Conservation (phyloP, 2,113 vertebrate species). For the Sturnira hondurensis region DNA sequence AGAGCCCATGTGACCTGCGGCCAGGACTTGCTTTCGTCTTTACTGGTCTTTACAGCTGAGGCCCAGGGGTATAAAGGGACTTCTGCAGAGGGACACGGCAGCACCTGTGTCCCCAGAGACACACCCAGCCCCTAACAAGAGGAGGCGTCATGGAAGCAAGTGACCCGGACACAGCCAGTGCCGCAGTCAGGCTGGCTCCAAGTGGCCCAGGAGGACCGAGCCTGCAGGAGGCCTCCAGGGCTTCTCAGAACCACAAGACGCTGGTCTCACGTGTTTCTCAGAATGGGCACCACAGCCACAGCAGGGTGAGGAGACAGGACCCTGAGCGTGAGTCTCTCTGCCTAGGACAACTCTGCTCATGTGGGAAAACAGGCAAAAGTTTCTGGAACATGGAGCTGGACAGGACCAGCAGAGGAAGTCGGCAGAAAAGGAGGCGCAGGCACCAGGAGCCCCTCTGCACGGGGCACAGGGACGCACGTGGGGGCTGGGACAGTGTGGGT, state of each 20-base stretch:
- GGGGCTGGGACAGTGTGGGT: neutral
- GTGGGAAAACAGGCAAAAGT: neutral
- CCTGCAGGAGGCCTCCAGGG: neutral
- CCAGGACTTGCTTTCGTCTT: neutral
- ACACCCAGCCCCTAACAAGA: neutral
- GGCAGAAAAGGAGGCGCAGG: neutral
- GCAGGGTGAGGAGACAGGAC: neutral
- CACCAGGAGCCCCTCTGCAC: neutral
- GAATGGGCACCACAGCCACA: neutral
- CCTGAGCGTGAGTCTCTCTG: neutral
- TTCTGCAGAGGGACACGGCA: neutral
- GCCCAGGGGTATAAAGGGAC: neutral
- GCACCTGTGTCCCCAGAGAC: neutral
- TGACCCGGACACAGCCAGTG: too few relatives aligned
- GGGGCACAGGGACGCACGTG: neutral
- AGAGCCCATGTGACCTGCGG: accelerated
- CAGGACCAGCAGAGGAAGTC: neutral
- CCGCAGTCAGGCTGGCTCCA: too few relatives aligned
- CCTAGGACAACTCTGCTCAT: neutral
- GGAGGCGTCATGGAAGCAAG: neutral
- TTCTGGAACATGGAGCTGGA: neutral
- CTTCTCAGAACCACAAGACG: neutral
- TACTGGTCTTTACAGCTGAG: neutral
- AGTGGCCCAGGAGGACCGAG: neutral
- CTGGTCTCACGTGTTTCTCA: neutral